Evolutionary conservation across 2,888 invertebrate species (phyloP).

Genomic region (Lottia gigantea): DNA sequence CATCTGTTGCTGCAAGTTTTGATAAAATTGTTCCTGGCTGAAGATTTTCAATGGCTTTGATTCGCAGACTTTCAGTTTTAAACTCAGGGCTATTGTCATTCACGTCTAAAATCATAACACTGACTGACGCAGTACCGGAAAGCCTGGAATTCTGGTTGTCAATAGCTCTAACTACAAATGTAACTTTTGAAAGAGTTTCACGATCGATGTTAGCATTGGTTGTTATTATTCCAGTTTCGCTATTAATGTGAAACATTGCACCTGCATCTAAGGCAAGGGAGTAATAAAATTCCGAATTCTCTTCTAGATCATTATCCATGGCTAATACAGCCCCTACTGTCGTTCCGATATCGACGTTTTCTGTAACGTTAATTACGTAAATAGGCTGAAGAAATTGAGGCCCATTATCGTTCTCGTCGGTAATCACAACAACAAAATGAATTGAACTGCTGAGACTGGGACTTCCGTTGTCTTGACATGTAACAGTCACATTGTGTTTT

Average conservation of each 20-base stretch:
- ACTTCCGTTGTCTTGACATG: background rate
- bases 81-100: background rate
- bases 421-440: background rate
- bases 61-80: background rate
- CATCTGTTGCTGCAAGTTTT: background rate
- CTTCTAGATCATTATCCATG: background rate
- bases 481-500: conserved; percentile 13
- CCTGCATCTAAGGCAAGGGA: background rate
- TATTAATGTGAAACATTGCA: background rate
- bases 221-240: background rate
- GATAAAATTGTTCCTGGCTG: background rate
- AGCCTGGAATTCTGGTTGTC: background rate
- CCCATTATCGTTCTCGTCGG: conserved; percentile 11
- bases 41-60: conserved; percentile 2
- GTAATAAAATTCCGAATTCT: conserved; percentile 26
- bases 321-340: background rate
- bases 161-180: background rate
- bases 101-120: background rate
- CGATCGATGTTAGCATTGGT: background rate
- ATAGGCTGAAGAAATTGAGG: background rate
- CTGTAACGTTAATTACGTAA: background rate
- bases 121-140: background rate
- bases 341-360: background rate
- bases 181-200: background rate
- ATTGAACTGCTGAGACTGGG: conserved; percentile 3